Evolutionary conservation across 2,888 invertebrate species (phyloP), one percentile per base, ranked within the genome.

Genomic region (Alviniconcha strummeri): DNA sequence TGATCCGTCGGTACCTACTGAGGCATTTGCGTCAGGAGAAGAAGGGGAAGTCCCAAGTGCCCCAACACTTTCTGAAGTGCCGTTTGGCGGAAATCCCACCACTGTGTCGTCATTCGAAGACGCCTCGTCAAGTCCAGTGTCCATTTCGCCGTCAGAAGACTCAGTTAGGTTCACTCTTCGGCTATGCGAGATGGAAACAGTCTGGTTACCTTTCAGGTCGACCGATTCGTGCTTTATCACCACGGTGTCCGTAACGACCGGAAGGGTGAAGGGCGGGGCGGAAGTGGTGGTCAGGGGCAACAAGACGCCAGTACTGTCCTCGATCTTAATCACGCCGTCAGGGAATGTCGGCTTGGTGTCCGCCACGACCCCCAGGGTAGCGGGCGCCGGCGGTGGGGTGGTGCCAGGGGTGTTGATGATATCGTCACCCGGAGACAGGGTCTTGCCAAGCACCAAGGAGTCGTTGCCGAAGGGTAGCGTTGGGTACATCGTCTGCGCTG

Each of bases 151-250:
- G 19, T 15, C 52, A 17, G 52, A 13, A 5, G 75, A 0, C 54
- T 75, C 55, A 9, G 75, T 77, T 11, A 72, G 6, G 17, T 76
- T 67, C 36, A 64, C 67, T 17, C 60, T 74, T 9, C 13, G 76
- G 17, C 19, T 64, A 7, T 75, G 52, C 0, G 82, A 74, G 67
- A 64, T 82, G 9, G 17, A n/a, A 17, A 76, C 15, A 11, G 76
- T 82, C 11, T 76, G 55, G 19, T 76, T 82, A 7, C 1, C 52
- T 60, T 60, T 76, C 13, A 64, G 19, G 52, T 75, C 64, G 13
- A 76, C 55, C 5, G 82, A 82, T 19, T 81, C 81, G 4, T 81
- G 64, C 15, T 67, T 15, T 19, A 76, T 82, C 36, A 76, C 67
- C n/a, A 82, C n/a, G 19, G 36, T 55, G 19, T 82, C 82, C 5